Conservation (phyloP, 2,113 vertebrate genomes). For the Pygathrix nemaeus region DNA sequence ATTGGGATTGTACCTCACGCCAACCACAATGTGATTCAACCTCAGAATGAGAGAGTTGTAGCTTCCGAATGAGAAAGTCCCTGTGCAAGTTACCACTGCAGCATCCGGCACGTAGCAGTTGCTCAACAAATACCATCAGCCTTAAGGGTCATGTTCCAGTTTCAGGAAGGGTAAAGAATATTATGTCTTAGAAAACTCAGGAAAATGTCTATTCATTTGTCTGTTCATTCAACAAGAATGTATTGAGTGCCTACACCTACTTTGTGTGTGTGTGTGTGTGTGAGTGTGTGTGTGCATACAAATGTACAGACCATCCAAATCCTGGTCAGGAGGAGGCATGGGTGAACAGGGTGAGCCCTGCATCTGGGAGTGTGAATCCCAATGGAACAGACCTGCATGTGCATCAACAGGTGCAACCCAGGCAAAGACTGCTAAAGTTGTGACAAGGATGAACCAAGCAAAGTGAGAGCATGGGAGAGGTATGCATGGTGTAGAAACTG, state of each 20-base stretch:
- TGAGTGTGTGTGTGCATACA: not conserved
- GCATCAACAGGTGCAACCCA: not conserved
- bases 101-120: not conserved
- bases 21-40: not conserved
- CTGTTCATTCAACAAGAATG: not conserved
- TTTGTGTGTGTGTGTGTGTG: not conserved
- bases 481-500: not conserved
- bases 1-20: not conserved
- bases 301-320: not conserved
- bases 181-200: not conserved
- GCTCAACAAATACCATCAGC: not conserved
- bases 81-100: not conserved
- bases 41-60: not conserved
- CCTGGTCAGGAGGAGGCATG: not conserved
- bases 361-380: not conserved
- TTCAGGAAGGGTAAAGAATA: not conserved
- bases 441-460: not conserved
- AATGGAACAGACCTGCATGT: not conserved
- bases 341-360: not conserved
- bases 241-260: not conserved
- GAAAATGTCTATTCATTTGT: not conserved
- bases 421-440: not conserved
- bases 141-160: not conserved
- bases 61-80: not conserved
- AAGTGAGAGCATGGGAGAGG: too few species aligned